Base-by-base conservation (phyloP, 2,888 invertebrate species). In the Heteromyza rotundicornis region DNA sequence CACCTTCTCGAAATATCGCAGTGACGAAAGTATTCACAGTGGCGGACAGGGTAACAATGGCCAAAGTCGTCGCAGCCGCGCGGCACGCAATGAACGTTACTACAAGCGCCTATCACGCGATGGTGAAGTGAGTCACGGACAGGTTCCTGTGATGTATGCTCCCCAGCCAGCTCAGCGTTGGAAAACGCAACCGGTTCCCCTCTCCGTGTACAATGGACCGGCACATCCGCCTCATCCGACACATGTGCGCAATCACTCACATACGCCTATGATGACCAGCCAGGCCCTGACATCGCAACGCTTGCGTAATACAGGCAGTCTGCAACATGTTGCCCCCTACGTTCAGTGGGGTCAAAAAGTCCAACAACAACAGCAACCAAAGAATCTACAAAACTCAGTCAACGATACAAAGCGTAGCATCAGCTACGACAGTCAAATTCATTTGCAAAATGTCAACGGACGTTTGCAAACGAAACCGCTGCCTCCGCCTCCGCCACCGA, bases 401-500 rank as follows among this genome's bases (percentile, higher is more conserved):
- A 74, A 63, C 59, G 74, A 79, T 50, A 70, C 73, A 1, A 81
- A 81, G 67, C 77, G 82, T 1, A 81, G 83, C 74, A 78, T 82
- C 17, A 82, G 83, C 73, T 83, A 78, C 47, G 82, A 83, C 55
- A 82, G 78, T 58, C 81, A 83, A 53, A 82, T 83, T 14, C 80
- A 83, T 51, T 52, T 81, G 59, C 82, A 80, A 64, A 81, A 82
- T 57, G 59, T 64, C 1, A 73, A 69, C 61, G 72, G 74, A 0
- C 59, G 72, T 5, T 55, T 71, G 69, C 72, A 72, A 64, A 73
- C 73, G 7, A 80, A 80, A 56, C 86, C 85, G 52, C 74, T 87
- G 36, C 92, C 92, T 3, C 92, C 93, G 0, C 89, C 90, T 2
- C 92, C 92, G 24, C 92, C 93, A 0, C 92, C 92, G n/a, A 85